Evolutionary conservation across 2,888 invertebrate species (phyloP).

Genomic region (Catocala fraxini): DNA sequence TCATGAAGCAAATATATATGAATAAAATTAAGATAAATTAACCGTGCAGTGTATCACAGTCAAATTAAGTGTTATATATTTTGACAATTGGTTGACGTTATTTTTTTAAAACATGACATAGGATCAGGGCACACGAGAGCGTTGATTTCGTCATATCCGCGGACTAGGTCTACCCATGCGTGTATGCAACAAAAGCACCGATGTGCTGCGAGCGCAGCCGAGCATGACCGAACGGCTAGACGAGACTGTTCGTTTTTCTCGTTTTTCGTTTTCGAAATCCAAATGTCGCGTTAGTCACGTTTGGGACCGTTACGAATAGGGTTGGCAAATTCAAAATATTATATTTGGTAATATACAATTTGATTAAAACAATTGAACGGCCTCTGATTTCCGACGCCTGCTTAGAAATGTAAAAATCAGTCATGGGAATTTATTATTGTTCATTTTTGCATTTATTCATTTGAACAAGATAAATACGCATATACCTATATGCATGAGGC

Average conservation of each 20-base stretch:
- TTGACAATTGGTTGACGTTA: no score
- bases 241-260: slow-evolving; percentile 32
- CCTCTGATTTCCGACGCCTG: no score
- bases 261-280: slow-evolving; percentile 43
- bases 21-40: no score
- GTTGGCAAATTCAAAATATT: slow-evolving; percentile 15
- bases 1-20: no score
- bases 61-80: not conserved
- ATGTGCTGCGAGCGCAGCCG: slow-evolving; percentile 32
- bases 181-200: slow-evolving; percentile 42
- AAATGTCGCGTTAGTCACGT: slow-evolving; percentile 45
- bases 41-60: not conserved
- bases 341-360: no score
- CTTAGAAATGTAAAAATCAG: no score
- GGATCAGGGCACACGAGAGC: slow-evolving; percentile 9
- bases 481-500: no score
- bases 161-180: slow-evolving; percentile 33
- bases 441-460: no score
- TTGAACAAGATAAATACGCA: no score
- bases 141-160: slow-evolving; percentile 42
- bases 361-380: no score
- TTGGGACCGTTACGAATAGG: slow-evolving; percentile 45
- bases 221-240: slow-evolving; percentile 41
- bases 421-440: no score
- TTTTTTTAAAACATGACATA: not conserved